Base-by-base conservation (phyloP, 37 sponge, comb jelly and placozoan species). In the Amphimedon queenslandica region DNA sequence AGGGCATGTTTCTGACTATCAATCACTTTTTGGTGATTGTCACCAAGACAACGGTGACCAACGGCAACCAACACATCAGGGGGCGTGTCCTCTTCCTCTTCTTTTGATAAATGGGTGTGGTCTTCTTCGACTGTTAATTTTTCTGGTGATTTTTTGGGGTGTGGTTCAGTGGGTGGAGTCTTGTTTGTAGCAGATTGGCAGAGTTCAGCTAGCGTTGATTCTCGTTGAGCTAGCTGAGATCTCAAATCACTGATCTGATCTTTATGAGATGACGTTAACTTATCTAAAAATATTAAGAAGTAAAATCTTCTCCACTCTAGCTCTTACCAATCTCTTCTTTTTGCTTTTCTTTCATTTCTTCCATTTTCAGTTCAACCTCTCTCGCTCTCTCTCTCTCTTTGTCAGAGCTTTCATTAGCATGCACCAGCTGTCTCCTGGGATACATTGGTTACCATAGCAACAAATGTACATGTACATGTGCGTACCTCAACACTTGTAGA, bases 41-140 rank as follows among this genome's bases (percentile, higher is more conserved):
- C 83, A 57, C 77, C 71, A 42, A 76, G 37, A 68, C 83, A 82
- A 36, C 24, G 37, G 37, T 82, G 58, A 1, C 76, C 83, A 20
- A 76, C 77, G 42, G 41, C 39, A 33, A 33, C 28, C 21, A 73
- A n/a, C 13, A 32, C 27, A 6, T 34, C 53, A 38, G 69, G 2
- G 18, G 37, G 40, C n/a, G 0, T 57, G 2, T 74, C 68, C 42
- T 31, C 24, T n/a, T 74, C 57, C 40, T 25, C 37, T 57, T 28
- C 60, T 24, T 43, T 55, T n/a, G 67, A 55, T 31, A 66, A 29
- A 35, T 82, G 61, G 5, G 51, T 47, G 8, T 47, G 51, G 8
- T 47, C 13, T 47, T 47, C 51, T 47, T 47, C 13, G 51, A 18
- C 13, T 18, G 51, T 13, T 47, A 47, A 47, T 8, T 13, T 47